Evolutionary conservation across 2,113 vertebrate species (phyloP).

Genomic region (Tringa solitaria): DNA sequence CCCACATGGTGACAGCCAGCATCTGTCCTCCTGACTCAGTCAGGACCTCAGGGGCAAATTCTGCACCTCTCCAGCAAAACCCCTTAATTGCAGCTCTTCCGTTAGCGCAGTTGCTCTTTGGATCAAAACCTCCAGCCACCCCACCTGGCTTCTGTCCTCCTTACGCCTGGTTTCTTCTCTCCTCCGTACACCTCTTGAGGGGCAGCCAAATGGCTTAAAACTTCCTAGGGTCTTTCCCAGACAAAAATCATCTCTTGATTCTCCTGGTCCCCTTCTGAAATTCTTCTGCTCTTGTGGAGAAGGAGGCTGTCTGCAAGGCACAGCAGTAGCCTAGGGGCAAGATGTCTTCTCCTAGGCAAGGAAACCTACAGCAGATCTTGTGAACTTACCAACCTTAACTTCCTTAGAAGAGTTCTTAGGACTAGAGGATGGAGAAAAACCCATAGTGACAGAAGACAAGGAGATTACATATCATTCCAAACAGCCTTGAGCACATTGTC

Average conservation of each 20-base stretch:
- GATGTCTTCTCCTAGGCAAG: background rate
- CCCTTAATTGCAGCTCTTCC: rapidly evolving
- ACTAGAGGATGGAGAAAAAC: background rate
- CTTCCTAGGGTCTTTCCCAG: background rate
- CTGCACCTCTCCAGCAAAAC: rapidly evolving
- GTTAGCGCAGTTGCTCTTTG: rapidly evolving
- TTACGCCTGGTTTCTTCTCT: background rate
- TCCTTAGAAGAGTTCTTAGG: background rate
- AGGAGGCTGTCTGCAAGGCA: background rate
- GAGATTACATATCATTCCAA: background rate
- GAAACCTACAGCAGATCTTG: background rate
- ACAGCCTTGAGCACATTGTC: background rate
- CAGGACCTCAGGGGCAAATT: rapidly evolving
- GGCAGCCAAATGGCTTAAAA: background rate
- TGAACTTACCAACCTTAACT: background rate
- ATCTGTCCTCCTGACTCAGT: background rate
- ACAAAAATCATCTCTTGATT: background rate
- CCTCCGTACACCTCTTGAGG: background rate
- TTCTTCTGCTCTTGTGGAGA: background rate
- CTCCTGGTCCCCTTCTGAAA: background rate
- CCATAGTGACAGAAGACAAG: background rate
- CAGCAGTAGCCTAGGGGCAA: background rate
- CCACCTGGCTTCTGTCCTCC: background rate
- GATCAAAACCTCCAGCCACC: background rate
- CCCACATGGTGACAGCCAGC: background rate